These are phyloP conservation scores for Megaceryle maxima DNA, from an alignment of 2,113 vertebrate species.

Conservation along the genomic window DNA sequence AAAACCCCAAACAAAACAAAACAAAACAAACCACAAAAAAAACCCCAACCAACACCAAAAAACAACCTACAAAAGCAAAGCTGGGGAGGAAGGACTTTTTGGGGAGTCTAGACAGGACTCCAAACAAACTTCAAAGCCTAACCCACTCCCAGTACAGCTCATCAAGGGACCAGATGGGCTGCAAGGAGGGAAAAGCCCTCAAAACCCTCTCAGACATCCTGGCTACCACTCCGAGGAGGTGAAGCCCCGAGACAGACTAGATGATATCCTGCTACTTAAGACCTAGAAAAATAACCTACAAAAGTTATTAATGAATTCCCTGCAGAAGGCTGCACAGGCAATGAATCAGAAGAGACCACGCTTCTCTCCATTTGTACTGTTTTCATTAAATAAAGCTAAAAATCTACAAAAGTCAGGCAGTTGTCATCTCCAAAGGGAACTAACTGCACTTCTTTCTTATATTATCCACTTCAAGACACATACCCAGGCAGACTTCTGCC, in stretches of 20 bases:
- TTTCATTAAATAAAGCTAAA: background rate
- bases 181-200: background rate
- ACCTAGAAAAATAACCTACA: background rate
- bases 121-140: conserved; percentile 51
- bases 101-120: conserved; percentile 45
- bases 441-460: rapidly evolving
- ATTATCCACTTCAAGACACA: rapidly evolving
- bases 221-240: background rate
- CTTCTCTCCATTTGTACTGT: background rate
- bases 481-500: background rate
- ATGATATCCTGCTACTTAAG: conserved; percentile 30
- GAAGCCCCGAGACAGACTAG: background rate
- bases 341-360: background rate
- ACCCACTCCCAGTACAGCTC: background rate
- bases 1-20: too few species aligned
- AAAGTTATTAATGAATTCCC: background rate
- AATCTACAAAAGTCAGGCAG: background rate
- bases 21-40: too few species aligned
- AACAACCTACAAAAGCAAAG: background rate
- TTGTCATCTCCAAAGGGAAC: background rate
- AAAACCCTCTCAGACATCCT: conserved; percentile 28
- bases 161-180: conserved; percentile 16
- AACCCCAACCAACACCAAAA: too few species aligned
- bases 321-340: background rate
- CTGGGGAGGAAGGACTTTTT: conserved; percentile 1